Evolutionary conservation across 1,140 invertebrate species (phyloP), one percentile per base, ranked within the genome.

Genomic region (Wasmannia auropunctata): DNA sequence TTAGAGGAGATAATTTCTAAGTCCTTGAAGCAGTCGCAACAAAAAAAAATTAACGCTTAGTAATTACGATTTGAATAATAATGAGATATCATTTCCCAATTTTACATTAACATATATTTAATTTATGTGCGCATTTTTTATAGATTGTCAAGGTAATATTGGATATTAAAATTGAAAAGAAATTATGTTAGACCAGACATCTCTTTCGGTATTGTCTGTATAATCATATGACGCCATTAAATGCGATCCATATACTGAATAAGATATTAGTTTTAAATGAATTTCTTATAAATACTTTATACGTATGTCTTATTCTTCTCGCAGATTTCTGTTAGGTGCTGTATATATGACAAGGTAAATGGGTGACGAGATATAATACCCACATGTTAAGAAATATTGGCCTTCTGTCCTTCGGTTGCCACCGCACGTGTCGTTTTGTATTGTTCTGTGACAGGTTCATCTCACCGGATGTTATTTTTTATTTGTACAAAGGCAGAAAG

Each of bases 401-500:
- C 0, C 49, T 51, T 51, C 37, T n/a, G 19, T 51, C 6, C 14
- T 51, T 51, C 16, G 16, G n/a, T n/a, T n/a, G n/a, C n/a, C n/a
- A n/a, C 19, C 49, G 16, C 43, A 46, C 43, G n/a, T 16, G 19
- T 8, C n/a, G n/a, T 54, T 54, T 22, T 54, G 2, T 7, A 22
- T 22, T 19, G 7, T 54, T 54, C 8, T 67, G 25, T 65, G 51
- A 85, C 43, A 62, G 62, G 62, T 85, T 87, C 62, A 65, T 22
- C 19, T 62, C 70, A 56, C 63, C 28, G 54, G 37, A 7, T 19
- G 5, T 22, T 1, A 37, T 19, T 72, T 60, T 85, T 76, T 28
- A 37, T 60, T 46, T 62, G 75, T n/a, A 56, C 28, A 85, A 49
- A 72, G 34, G 43, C 54, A 83, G 58, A 85, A 76, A 84, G 80